Evolutionary conservation across 2,888 invertebrate genomes (phyloP), one percentile per base, ranked within the genome.

Genomic region (Neocrepidodera transversa): DNA sequence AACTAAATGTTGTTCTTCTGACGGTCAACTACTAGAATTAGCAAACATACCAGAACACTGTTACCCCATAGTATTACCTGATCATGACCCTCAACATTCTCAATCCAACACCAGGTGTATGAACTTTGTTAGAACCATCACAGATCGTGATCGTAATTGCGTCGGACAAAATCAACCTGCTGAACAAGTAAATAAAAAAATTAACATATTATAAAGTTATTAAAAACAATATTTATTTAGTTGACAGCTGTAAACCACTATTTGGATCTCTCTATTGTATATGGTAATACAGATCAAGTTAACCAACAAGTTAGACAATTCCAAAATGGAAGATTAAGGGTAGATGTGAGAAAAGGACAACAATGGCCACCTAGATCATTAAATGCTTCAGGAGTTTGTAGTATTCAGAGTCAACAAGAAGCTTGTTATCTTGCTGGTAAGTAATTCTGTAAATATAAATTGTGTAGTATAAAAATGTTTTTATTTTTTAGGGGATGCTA

Each of bases 221-320:
- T n/a, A n/a, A n/a, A n/a, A n/a, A n/a, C n/a, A n/a, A n/a, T n/a
- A n/a, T n/a, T n/a, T n/a, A n/a, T n/a, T 8, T 69, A 90, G 89
- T 67, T 90, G 18, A 83, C 87, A 6, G 83, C 82, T 8, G 88
- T 91, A 0, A 89, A 90, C 23, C 86, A 88, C 8, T 91, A 80
- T 76, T 79, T 93, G 82, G 93, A 94, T 74, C 81, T 89, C 2
- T 93, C 93, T 0, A 78, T 90, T 26, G 89, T 93, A 1, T 95
- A 94, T 72, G 94, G 94, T 1, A 91, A 87, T 62, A 87, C 84
- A 2, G 83, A 84, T 10, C 80, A 84, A 30, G 86, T 89, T 62
- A 87, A 88, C 11, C 81, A 82, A 6, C 85, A 85, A 17, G 80
- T 93, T 14, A 83, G 94, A 5, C 83, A 87, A 6, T 85, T 86